Conservation (phyloP, 2,797 vertebrate species). For the Gobionotothen gibberifrons region DNA sequence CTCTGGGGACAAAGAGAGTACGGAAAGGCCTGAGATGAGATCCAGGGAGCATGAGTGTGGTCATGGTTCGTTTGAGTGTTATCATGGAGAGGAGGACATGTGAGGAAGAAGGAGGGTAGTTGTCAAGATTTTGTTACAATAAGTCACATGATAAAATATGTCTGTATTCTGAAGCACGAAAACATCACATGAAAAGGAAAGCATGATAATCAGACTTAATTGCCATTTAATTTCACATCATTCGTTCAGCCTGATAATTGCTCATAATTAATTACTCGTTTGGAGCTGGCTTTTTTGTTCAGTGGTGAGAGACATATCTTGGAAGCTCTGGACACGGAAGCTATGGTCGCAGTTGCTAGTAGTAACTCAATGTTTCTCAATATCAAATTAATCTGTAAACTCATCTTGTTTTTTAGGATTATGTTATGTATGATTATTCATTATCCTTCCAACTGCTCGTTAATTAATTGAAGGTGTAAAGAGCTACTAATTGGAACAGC, state of each 20-base stretch:
- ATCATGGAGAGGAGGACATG: slow-evolving; percentile 28
- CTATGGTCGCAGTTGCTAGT: neutral
- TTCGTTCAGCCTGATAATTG: neutral
- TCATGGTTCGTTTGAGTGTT: slow-evolving; percentile 28
- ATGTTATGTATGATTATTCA: too few relatives aligned
- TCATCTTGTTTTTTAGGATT: too few relatives aligned
- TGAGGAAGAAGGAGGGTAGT: neutral
- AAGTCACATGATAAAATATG: neutral
- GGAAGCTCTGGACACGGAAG: neutral
- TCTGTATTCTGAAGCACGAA: slow-evolving; percentile 4
- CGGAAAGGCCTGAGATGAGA: slow-evolving; percentile 45
- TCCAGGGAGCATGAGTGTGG: slow-evolving; percentile 36
- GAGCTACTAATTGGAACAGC: too few relatives aligned
- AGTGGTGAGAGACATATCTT: neutral
- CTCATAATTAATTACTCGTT: neutral
- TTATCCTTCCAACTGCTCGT: too few relatives aligned
- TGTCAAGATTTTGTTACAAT: neutral
- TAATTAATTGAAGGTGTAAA: too few relatives aligned
- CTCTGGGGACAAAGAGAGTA: slow-evolving; percentile 35
- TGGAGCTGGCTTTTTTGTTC: neutral
- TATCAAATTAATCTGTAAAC: too few relatives aligned
- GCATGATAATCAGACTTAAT: neutral
- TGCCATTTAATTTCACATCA: neutral
- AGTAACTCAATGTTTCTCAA: neutral
- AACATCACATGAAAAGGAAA: neutral